Base-by-base conservation (phyloP, 2,113 vertebrate species). In the Australoheros scitulus region DNA sequence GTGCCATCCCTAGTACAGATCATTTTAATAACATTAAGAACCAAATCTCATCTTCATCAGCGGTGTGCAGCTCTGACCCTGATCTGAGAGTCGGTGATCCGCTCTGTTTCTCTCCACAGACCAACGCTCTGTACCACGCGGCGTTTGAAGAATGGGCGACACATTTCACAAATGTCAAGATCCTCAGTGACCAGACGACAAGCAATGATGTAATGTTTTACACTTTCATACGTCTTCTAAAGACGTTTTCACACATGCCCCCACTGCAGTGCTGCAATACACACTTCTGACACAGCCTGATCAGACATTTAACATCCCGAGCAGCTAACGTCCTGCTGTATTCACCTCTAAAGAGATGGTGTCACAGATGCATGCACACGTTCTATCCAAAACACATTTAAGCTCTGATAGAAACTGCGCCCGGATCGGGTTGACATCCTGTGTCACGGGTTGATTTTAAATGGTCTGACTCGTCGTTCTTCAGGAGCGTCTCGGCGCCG, bases 401-500 rank as follows among this genome's bases (percentile, higher is more conserved):
- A 38, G 2, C 32, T 36, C 34, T 38, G 18, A 20, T 22, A 22
- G 41, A 13, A 64, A 41, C 6, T 64, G 61, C 11, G 1, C 38
- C 34, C 34, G 41, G 20, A 41, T 14, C 4, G 11, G 38, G 41
- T 64, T 41, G 0, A 9, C 11, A 41, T 3, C 36, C 36, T 1
- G 7, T 41, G 6, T 8, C 32, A 64, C 6, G 41, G 10, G n/a
- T 26, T 78, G 20, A 15, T 61, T 36, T 63, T 61, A 65, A n/a
- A 7, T n/a, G 65, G 65, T 32, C 0, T 8, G 26, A 72, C 18
- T 38, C 26, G 6, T 34, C 8, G 2, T 56, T 79, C 22, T 13
- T 18, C 81, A 97, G 96, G 88, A 92, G 14, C 94, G 96, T 43
- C 95, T 96, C 1, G 96, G 96, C 24, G 96, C 96, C 2, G 93